Conservation (phyloP, 2,113 vertebrate genomes). For the rat (Rattus norvegicus) region GRCr8 NC_086036.1:39670501-39671000, state of each 20-base stretch:
- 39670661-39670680: background rate
- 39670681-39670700: background rate
- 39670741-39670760: background rate
- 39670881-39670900: background rate
- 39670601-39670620: background rate
- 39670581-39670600: slow-evolving; percentile 10
- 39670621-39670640: background rate
- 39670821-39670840: background rate
- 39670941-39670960: background rate
- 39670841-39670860: background rate
- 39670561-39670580: background rate
- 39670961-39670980: background rate
- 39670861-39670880: background rate
- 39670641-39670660: background rate
- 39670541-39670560: background rate
- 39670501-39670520: background rate
- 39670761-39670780: background rate
- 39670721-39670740: background rate
- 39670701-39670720: background rate
- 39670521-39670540: background rate
- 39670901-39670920: background rate
- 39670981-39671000: background rate
- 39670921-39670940: background rate
- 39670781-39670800: background rate
- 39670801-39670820: background rate